phyloP scores from a whole-genome alignment of 92 coral and sea anemone genomes.

The Pocillopora meandrina region DNA sequence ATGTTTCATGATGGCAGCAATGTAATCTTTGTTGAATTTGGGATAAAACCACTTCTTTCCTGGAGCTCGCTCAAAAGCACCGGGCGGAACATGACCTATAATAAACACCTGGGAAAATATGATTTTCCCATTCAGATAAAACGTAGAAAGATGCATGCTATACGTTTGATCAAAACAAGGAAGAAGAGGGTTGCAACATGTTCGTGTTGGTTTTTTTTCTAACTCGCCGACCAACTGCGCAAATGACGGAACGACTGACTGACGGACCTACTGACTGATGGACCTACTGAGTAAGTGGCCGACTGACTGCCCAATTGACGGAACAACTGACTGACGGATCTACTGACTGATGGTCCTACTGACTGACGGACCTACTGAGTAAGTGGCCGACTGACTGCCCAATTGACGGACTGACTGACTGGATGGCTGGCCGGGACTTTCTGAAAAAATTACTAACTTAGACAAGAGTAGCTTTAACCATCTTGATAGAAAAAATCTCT shows the following conservation, averaged over 20 bases:
- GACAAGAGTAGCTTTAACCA: neutral
- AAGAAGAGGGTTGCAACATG: neutral
- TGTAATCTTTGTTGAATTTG: slow-evolving; percentile 53
- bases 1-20: slow-evolving; percentile 41
- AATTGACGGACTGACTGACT: neutral
- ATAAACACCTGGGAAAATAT: slow-evolving; percentile 44
- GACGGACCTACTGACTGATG: too few species aligned
- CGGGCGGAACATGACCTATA: slow-evolving; percentile 71
- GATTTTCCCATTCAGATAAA: neutral
- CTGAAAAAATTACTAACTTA: neutral
- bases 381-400: neutral
- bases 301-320: too few species aligned
- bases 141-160: neutral
- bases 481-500: too few species aligned
- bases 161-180: neutral
- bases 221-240: too few species aligned
- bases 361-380: neutral
- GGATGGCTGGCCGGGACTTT: neutral
- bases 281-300: too few species aligned
- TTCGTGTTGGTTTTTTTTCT: neutral
- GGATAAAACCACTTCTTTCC: slow-evolving; percentile 68
- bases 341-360: too few species aligned
- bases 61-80: slow-evolving; percentile 62
- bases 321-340: too few species aligned
- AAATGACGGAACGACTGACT: too few species aligned